Conservation (phyloP, 2,113 vertebrate genomes). For the Trochalopteron elliotii region DNA sequence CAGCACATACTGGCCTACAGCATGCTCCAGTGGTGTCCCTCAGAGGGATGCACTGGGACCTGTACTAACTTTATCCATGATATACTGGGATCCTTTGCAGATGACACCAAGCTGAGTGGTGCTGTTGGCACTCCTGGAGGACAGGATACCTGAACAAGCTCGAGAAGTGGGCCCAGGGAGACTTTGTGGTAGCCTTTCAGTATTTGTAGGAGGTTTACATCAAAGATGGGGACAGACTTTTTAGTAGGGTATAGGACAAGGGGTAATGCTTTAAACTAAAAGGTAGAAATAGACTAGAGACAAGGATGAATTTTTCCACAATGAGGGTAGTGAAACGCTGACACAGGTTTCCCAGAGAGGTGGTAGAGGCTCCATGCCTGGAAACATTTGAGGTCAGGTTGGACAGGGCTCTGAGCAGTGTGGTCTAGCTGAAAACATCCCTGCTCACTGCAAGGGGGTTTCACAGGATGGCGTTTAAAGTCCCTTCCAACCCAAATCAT, state of each 20-base stretch:
- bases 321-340: neutral
- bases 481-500: neutral
- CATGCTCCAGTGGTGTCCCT: neutral
- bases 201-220: neutral
- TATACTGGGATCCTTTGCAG: neutral
- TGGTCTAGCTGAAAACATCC: neutral
- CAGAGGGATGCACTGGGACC: neutral
- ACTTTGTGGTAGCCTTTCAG: neutral
- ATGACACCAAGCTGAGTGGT: neutral
- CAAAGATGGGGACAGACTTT: neutral
- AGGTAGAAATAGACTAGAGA: neutral
- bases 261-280: neutral
- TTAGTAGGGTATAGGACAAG: neutral
- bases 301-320: neutral
- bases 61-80: neutral
- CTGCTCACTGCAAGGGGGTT: neutral
- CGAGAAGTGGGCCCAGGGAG: accelerated
- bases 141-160: neutral
- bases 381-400: neutral
- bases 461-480: neutral
- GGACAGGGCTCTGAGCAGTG: neutral
- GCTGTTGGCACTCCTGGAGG: neutral
- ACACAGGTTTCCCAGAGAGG: neutral
- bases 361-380: neutral
- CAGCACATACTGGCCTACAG: neutral